Percentiles rank a stretch among this genome's conserved stretches.
Evolutionary conservation across 1,140 invertebrate species (phyloP).

Genomic region (Tigriopus japonicus): DNA sequence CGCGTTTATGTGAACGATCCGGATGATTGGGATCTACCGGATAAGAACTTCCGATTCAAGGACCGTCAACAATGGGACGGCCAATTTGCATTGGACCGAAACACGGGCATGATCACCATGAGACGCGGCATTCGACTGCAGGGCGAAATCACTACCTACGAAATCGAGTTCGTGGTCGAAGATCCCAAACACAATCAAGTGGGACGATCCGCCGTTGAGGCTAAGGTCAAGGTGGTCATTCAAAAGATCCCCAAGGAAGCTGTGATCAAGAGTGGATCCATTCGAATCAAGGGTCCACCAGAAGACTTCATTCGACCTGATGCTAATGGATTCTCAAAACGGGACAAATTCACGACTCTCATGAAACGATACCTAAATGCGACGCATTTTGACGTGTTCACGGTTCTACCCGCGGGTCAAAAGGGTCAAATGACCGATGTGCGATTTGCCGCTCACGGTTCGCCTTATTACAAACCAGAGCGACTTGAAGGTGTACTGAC

Average conservation of each 20-base stretch:
- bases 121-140: constrained; percentile 35
- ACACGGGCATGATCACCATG: constrained; percentile 67
- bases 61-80: constrained; percentile 28
- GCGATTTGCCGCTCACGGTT: constrained; percentile 72
- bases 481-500: constrained; percentile 58
- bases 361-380: constrained; percentile 43
- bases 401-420: constrained; percentile 34
- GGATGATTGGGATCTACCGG: constrained; percentile 80
- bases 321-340: constrained; percentile 19
- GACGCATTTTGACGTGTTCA: constrained; percentile 34
- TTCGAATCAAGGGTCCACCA: constrained; percentile 55
- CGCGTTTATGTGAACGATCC: constrained; percentile 71
- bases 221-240: constrained; percentile 60
- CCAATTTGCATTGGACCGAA: constrained; percentile 43
- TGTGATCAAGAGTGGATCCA: constrained; percentile 66
- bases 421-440: constrained; percentile 45
- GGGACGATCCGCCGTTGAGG: constrained; percentile 41
- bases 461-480: constrained; percentile 67
- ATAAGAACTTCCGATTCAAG: constrained; percentile 58
- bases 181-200: constrained; percentile 7
- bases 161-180: constrained; percentile 2
- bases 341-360: not conserved
- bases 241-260: constrained; percentile 70
- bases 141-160: not conserved
- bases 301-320: constrained; percentile 55